These are phyloP conservation scores for Antedon mediterranea DNA, from an alignment of 53 echinoderm and acorn worm species.

Conservation along the genomic window DNA sequence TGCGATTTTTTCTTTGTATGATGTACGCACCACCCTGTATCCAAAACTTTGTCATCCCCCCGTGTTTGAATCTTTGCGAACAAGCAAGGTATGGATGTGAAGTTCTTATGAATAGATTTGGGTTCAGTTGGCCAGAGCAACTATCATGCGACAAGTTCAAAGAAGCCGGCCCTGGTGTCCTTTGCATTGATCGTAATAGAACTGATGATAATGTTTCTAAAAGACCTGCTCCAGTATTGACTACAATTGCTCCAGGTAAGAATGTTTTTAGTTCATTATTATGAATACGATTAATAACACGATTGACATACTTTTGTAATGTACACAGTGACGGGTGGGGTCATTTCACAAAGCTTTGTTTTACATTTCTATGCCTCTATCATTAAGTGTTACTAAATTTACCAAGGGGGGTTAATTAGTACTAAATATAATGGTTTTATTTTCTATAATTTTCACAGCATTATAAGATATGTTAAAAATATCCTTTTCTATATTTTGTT, in stretches of 20 bases:
- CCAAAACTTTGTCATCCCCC: neutral
- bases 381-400: neutral
- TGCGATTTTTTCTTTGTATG: neutral
- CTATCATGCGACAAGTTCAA: neutral
- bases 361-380: neutral
- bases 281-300: no score
- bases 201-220: neutral
- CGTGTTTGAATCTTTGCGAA: neutral
- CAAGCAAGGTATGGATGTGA: neutral
- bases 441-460: no score
- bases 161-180: neutral
- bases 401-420: neutral
- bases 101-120: neutral
- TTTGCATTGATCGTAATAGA: neutral
- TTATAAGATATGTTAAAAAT: no score
- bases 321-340: neutral
- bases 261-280: neutral
- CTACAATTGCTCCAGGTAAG: neutral
- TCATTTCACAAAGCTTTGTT: neutral
- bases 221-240: neutral
- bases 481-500: no score
- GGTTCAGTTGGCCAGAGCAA: neutral
- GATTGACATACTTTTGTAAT: neutral
- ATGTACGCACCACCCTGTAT: neutral
- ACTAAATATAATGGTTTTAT: no score